Evolutionary conservation across 2,113 vertebrate genomes (phyloP).

Genomic region (Steatornis caripensis): DNA sequence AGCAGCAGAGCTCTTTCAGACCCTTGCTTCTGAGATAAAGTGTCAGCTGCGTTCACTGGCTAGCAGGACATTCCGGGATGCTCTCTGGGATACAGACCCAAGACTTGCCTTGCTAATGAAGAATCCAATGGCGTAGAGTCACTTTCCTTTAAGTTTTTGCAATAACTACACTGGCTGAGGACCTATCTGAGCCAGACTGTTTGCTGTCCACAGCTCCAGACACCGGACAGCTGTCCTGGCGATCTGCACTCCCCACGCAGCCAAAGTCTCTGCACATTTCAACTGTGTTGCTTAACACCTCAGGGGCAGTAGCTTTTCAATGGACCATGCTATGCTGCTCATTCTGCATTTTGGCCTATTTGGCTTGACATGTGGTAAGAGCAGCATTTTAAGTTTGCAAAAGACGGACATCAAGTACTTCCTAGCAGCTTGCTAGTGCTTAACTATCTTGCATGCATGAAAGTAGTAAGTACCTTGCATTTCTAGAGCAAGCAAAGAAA

Average conservation of each 20-base stretch:
- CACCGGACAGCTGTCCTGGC: background rate
- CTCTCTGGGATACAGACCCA: background rate
- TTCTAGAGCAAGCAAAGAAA: background rate
- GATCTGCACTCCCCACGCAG: rapidly evolving
- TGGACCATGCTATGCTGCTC: background rate
- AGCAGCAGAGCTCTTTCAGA: background rate
- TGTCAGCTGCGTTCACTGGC: background rate
- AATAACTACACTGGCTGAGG: background rate
- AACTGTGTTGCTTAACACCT: background rate
- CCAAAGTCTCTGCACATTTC: background rate
- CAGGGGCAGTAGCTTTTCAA: background rate
- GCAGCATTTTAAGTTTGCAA: background rate
- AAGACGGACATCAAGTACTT: background rate
- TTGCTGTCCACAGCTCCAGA: background rate
- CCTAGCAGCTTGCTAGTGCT: background rate
- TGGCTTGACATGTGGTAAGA: background rate
- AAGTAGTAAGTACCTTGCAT: background rate
- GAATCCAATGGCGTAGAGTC: background rate
- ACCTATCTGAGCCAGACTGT: background rate
- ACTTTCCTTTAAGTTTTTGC: background rate
- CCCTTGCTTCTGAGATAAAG: background rate
- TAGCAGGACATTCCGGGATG: background rate
- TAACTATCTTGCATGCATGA: background rate
- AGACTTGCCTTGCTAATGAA: background rate
- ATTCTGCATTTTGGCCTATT: background rate